A percentile compares a stretch with the other conserved stretches of the same genome.
Evolutionary conservation across 2,113 vertebrate species (phyloP).

Genomic region (Crypturellus undulatus): DNA sequence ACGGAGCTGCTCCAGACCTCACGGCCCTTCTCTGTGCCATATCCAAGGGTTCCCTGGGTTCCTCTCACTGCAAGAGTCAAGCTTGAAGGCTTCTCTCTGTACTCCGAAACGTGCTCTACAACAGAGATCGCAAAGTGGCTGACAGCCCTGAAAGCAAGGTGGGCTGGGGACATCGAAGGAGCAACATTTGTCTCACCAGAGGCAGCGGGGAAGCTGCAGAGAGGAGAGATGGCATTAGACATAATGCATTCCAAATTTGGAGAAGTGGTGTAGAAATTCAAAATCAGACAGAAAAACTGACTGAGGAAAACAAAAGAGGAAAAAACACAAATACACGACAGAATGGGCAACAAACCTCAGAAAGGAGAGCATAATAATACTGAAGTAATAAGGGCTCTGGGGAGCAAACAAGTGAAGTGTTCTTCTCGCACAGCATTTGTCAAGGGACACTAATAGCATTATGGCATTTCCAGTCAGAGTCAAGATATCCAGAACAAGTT

Average conservation of each 20-base stretch:
- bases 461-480: neutral
- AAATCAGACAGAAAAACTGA: neutral
- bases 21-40: neutral
- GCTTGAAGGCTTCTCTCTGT: neutral
- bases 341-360: neutral
- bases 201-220: neutral
- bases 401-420: neutral
- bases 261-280: neutral
- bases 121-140: neutral
- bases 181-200: constrained; percentile 6
- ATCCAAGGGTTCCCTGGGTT: neutral
- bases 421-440: neutral
- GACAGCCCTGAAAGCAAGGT: neutral
- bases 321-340: neutral
- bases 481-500: neutral
- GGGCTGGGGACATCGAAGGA: neutral
- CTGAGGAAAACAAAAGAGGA: neutral
- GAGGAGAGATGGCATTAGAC: neutral
- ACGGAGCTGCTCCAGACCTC: neutral
- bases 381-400: neutral
- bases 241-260: neutral
- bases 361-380: neutral
- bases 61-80: neutral
- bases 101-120: neutral
- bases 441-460: neutral